A percentile compares a stretch with the other conserved stretches of the same genome.
phyloP scores from a whole-genome alignment of 2,888 invertebrate genomes.

The Hipparchia semele region DNA sequence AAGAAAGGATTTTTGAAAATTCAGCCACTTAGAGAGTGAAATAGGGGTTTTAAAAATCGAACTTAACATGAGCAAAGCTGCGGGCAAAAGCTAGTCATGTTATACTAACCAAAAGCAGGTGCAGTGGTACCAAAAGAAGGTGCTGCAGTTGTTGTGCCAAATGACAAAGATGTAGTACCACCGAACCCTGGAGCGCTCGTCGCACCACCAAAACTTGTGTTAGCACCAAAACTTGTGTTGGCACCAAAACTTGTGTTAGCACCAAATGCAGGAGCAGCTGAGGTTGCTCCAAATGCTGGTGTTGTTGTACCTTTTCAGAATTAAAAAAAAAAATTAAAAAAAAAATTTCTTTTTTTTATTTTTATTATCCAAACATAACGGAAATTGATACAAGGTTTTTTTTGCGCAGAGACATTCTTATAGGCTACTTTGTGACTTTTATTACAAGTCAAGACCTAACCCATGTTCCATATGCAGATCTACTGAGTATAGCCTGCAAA shows the following conservation, averaged over 20 bases:
- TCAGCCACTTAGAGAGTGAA: too few relatives aligned
- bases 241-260: constrained; percentile 42
- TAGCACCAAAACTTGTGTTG: constrained; percentile 40
- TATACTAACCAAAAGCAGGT: constrained; percentile 49
- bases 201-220: constrained; percentile 41
- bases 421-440: too few relatives aligned
- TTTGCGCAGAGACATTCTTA: too few relatives aligned
- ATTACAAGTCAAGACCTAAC: too few relatives aligned
- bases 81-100: neutral
- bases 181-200: constrained; percentile 42
- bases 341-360: neutral
- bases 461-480: too few relatives aligned
- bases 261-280: constrained; percentile 58
- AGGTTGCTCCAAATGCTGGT: constrained; percentile 49
- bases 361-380: too few relatives aligned
- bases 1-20: too few relatives aligned
- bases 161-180: constrained; percentile 48
- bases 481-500: too few relatives aligned
- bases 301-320: neutral
- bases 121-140: constrained; percentile 11
- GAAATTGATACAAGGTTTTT: too few relatives aligned
- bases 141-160: constrained; percentile 50
- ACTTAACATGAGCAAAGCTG: too few relatives aligned
- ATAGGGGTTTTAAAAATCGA: too few relatives aligned
- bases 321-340: neutral